Conservation (phyloP, 2,888 invertebrate genomes). For the Clusia tigrina region DNA sequence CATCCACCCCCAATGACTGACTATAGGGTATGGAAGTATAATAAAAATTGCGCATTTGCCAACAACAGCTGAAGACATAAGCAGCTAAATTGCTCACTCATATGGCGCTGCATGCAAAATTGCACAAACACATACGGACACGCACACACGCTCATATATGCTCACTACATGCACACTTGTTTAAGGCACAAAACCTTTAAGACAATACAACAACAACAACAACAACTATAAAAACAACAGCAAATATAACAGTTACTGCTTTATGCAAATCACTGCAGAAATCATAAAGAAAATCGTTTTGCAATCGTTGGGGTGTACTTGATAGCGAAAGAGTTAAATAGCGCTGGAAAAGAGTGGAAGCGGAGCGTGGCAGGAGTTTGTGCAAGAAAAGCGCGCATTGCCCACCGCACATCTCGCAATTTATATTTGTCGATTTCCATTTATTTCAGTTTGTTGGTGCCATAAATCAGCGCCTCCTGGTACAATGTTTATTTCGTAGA, state of each 20-base stretch:
- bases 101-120: constrained; percentile 42
- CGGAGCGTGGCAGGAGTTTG: no score
- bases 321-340: no score
- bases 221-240: background rate
- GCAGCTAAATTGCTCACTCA: constrained; percentile 54
- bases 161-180: background rate
- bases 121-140: constrained; percentile 21
- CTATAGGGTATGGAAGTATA: no score
- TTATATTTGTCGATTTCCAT: constrained; percentile 3
- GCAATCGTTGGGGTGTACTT: no score
- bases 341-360: no score
- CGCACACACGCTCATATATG: constrained; percentile 5
- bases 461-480: background rate
- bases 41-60: constrained; percentile 53
- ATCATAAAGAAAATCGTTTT: constrained; percentile 57
- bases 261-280: constrained; percentile 57
- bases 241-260: constrained; percentile 20
- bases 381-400: background rate
- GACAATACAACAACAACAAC: background rate
- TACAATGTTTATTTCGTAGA: background rate
- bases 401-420: background rate
- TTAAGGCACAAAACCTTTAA: no score
- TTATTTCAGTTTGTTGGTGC: background rate
- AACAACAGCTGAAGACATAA: constrained; percentile 33
- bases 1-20: no score